phyloP scores from a whole-genome alignment of 1,140 invertebrate genomes.

The Phymastichus coffea region DNA sequence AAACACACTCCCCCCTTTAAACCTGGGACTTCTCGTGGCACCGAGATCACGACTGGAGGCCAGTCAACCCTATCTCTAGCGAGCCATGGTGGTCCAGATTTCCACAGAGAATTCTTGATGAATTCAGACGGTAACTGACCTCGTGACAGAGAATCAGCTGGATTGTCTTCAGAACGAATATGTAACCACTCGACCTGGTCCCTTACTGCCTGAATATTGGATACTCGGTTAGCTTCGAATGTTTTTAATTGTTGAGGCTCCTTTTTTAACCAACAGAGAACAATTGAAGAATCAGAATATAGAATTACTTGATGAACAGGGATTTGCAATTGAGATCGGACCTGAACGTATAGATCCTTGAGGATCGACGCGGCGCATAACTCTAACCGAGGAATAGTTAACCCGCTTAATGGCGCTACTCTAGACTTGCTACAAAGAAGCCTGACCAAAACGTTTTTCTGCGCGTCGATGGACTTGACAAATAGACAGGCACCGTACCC shows the following conservation, averaged over 20 bases:
- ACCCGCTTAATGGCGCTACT: conserved; percentile 1
- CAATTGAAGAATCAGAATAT: conserved; percentile 32
- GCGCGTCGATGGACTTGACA: neutral
- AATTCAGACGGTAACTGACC: conserved; percentile 13
- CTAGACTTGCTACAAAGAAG: neutral
- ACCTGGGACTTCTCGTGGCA: neutral
- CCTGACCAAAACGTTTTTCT: neutral
- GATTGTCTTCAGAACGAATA: conserved; percentile 33
- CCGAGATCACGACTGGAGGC: neutral
- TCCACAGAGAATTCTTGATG: neutral
- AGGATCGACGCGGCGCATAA: conserved; percentile 36
- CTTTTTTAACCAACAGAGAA: conserved; percentile 6
- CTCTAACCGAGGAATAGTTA: conserved; percentile 39
- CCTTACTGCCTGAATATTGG: conserved; percentile 1
- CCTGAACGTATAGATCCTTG: conserved; percentile 14
- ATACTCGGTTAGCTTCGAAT: conserved; percentile 1
- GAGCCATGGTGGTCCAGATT: conserved; percentile 1
- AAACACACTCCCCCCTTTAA: neutral
- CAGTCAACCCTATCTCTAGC: neutral
- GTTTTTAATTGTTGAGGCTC: neutral
- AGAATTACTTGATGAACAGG: neutral
- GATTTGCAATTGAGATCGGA: conserved; percentile 20
- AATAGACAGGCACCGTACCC: neutral
- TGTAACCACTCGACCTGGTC: conserved; percentile 32
- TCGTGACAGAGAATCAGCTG: conserved; percentile 32